A percentile compares a stretch with the other conserved stretches of the same genome.
These are phyloP conservation scores for Riparia riparia DNA, from an alignment of 2,113 vertebrate genomes.

Conservation along the genomic window DNA sequence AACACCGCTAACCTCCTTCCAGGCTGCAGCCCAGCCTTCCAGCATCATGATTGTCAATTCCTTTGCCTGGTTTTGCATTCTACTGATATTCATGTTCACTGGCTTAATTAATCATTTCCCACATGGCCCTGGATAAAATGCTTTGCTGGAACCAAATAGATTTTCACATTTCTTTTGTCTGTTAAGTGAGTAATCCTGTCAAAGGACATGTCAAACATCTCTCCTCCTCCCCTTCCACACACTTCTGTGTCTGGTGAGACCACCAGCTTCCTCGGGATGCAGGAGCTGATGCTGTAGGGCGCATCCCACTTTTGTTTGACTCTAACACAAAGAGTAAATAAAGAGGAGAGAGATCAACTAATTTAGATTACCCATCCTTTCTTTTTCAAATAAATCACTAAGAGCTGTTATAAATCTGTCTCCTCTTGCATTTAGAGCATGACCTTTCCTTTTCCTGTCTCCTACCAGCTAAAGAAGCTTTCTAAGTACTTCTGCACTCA, in stretches of 20 bases:
- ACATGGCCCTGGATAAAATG: neutral
- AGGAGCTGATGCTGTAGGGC: neutral
- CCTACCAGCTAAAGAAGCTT: neutral
- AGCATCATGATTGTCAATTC: neutral
- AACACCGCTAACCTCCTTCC: slow-evolving; percentile 46
- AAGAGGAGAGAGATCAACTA: neutral
- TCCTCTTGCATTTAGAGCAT: neutral
- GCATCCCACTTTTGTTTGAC: neutral
- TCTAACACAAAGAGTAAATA: neutral
- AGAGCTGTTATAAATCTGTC: neutral
- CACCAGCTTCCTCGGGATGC: neutral
- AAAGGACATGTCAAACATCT: neutral
- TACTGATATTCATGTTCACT: neutral
- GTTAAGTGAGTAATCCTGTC: neutral
- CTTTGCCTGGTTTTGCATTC: neutral
- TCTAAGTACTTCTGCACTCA: neutral
- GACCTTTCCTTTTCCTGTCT: neutral
- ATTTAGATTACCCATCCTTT: neutral
- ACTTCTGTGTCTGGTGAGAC: neutral
- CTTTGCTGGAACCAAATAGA: neutral
- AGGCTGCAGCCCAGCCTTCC: neutral
- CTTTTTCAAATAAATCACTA: neutral
- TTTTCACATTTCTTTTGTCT: neutral
- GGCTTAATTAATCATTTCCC: slow-evolving; percentile 26
- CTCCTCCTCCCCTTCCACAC: neutral